Evolutionary conservation across 2,113 vertebrate species (phyloP).

Genomic region (Ophiodon elongatus): DNA sequence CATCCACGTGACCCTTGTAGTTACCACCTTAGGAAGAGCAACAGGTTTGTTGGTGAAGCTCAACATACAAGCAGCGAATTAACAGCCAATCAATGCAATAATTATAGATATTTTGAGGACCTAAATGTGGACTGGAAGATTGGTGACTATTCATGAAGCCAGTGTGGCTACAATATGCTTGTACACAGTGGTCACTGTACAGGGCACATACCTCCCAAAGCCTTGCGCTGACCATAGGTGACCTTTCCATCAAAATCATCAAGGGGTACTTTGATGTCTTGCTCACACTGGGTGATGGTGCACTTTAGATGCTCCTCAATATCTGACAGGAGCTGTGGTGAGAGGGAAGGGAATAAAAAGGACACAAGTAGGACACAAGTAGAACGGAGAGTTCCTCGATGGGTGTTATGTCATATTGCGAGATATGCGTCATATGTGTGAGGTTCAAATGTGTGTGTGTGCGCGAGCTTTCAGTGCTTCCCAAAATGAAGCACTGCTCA

Average conservation of each 20-base stretch:
- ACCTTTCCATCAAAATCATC: conserved; percentile 99
- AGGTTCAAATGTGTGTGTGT: not conserved
- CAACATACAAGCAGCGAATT: not conserved
- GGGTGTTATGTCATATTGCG: not conserved
- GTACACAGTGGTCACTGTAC: not conserved
- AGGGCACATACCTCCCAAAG: conserved; percentile 86
- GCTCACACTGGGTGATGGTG: conserved; percentile 96
- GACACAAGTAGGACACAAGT: not conserved
- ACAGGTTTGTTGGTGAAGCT: not conserved
- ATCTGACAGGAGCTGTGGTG: conserved; percentile 90
- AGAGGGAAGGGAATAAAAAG: not conserved
- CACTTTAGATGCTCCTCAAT: conserved; percentile 98
- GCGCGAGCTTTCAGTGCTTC: not conserved
- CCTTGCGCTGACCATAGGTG: conserved; percentile 93
- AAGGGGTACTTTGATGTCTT: conserved; percentile 94
- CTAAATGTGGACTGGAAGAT: too few relatives aligned
- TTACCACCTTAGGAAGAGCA: conserved; percentile 85
- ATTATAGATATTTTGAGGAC: not conserved
- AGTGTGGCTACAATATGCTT: not conserved
- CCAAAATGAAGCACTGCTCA: not conserved
- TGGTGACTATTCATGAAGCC: not conserved
- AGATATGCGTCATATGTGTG: not conserved
- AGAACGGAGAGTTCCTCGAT: too few relatives aligned
- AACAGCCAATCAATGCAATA: not conserved
- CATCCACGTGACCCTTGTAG: conserved; percentile 97